Percentiles rank a stretch among this genome's conserved stretches.
These are phyloP conservation scores for Ondatra zibethicus DNA, from an alignment of 2,113 vertebrate genomes.

Conservation along the genomic window DNA sequence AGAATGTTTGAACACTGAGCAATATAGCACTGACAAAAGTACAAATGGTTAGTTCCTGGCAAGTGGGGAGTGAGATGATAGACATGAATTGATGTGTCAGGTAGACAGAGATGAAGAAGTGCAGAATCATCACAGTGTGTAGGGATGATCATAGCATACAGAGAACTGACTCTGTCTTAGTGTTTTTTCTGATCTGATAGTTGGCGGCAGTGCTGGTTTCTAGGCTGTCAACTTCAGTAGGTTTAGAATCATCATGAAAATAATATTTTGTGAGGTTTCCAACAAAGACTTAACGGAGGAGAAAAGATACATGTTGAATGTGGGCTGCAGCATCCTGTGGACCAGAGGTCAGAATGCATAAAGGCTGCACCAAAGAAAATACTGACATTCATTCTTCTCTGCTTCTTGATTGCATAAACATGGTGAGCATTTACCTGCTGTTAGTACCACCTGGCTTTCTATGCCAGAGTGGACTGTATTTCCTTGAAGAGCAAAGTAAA, in stretches of 20 bases:
- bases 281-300: not conserved
- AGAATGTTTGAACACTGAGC: not conserved
- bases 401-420: not conserved
- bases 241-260: not conserved
- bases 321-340: no score
- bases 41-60: not conserved
- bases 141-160: not conserved
- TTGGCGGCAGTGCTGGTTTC: not conserved
- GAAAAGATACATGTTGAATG: not conserved
- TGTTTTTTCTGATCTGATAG: not conserved
- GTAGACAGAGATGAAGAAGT: not conserved
- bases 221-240: not conserved
- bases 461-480: not conserved
- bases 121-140: not conserved
- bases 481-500: not conserved
- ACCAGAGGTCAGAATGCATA: not conserved
- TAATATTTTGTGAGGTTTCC: not conserved
- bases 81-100: not conserved
- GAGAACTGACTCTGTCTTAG: not conserved
- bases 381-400: not conserved
- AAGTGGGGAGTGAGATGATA: not conserved
- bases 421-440: not conserved
- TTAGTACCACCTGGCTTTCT: not conserved
- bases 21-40: not conserved
- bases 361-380: not conserved